Base-by-base conservation (phyloP, 2,113 vertebrate genomes). In the Odobenus rosmarus region DNA sequence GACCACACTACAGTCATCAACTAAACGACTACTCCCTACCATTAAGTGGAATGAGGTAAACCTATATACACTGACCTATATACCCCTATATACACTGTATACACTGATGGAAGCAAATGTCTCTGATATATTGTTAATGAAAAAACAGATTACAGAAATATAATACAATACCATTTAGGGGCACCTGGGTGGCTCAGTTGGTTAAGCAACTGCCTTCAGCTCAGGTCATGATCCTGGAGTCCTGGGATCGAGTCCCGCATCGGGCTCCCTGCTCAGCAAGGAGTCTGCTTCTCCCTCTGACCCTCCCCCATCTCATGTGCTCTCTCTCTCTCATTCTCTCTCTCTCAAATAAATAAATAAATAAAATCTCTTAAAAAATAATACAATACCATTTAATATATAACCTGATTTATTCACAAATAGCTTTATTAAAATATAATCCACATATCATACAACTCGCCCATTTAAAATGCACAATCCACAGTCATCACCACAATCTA, bases 361-460 rank as follows among this genome's bases (percentile, higher is more conserved):
- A 46, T 46, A 46, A 46, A 46, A 46, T 46, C 46, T 46, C 8
- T 46, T 46, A 46, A 46, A 46, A 46, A 46, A 55, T 1, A 49
- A 31, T n/a, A 39, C 51, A 84, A 42, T 71, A 31, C n/a, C n/a
- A 64, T 46, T 93, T 88, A 77, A n/a, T 69, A 64, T 28, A 23
- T 49, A 46, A 79, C 46, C 53, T 28, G 55, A 31, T 42, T 36
- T 61, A 92, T 36, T 62, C 31, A 79, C 19, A 61, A 82, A 18
- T 33, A 83, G 19, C 12, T 62, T 88, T 84, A 91, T 61, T 94
- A 31, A 83, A 91, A 69, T 92, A 23, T 61, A 77, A 96, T 55
- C n/a, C 42, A 80, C 59, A 51, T 39, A 33, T 4, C 26, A 67
- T 31, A 92, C 15, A 61, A 28, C 28, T 82, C 14, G 51, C 28